Base-by-base conservation (phyloP, 2,797 vertebrate genomes). In the Brachyrhaphis roseni region DNA sequence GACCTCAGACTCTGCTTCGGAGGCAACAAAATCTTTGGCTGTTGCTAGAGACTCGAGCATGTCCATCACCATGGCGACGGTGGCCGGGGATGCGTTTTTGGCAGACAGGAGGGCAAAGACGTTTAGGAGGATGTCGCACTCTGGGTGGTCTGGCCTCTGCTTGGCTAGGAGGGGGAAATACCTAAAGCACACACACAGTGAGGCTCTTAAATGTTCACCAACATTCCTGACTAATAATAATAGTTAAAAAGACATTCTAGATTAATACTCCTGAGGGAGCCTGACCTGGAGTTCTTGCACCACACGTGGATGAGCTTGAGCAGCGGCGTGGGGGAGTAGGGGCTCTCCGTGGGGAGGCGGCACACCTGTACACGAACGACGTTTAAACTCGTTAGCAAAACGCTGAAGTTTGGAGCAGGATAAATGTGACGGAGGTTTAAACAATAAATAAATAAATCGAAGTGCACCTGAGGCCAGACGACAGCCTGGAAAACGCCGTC, bases 101-200 rank as follows among this genome's bases (percentile, higher is more conserved):
- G 97, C 94, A 0, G 96, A 96, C 28, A 99, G 96, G 82, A 99
- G 92, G 64, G 96, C 95, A 74, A 98, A 98, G 79, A 98, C 96
- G 49, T 98, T 99, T 23, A 92, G 91, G 74, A 99, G 95, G 89
- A 98, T 66, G 71, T 97, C 96, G 49, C 78, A 97, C 85, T 97
- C 96, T 0, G 97, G 96, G 41, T 95, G 95, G 26, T 89, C 95
- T 0, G 96, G 94, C 41, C 85, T 96, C 91, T 98, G 97, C 88
- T 99, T 99, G 78, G 96, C 97, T 90, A 99, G 88, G 71, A 99
- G 95, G 82, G 97, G 96, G 79, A 98, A 98, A 91, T 94, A 99
- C 75, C 98, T 99, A 88, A 84, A 28, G 68, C 11, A 8, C 13
- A 64, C 1, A 75, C n/a, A 41, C 28, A 72, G 8, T 11, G 41